Base-by-base conservation (phyloP, 1,140 invertebrate genomes). In the Euschistus heros region DNA sequence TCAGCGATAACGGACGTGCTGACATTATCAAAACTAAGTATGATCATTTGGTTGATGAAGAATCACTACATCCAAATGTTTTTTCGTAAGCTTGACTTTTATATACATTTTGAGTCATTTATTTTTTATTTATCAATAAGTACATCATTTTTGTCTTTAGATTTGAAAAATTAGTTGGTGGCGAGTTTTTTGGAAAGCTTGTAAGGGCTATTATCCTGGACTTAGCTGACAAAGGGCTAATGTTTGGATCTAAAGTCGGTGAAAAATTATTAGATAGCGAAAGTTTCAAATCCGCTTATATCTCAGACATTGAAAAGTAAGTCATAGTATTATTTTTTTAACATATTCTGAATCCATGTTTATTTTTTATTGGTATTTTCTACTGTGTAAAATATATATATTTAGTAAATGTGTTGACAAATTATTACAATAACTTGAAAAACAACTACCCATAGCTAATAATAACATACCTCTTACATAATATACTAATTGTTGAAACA, bases 261-360 rank as follows among this genome's bases (percentile, higher is more conserved):
- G 72, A 75, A 20, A 73, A 74, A 5, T 69, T 84, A 14, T 68
- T 75, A 13, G 75, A 72, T 13, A 72, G 76, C 26, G 80, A 80
- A 66, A 74, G 73, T 55, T 86, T 91, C 72, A 82, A 82, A 26
- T 86, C 85, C 2, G 82, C 83, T 76, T 82, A 84, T 71, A 80
- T 89, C 2, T 89, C 87, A 42, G 75, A 81, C 70, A 85, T 89
- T 68, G 86, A 89, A 75, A 77, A 79, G 86, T 86, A 74, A 76
- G 79, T 73, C 60, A n/a, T 54, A 44, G 52, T 67, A 61, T 15
- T 26, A 64, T 62, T 70, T 73, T 30, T 67, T 88, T 37, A 1
- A 10, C 10, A n/a, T n/a, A n/a, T n/a, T n/a, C n/a, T n/a, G n/a
- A n/a, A n/a, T n/a, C n/a, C n/a, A n/a, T n/a, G n/a, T n/a, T n/a